These are phyloP conservation scores for Falco punctatus DNA, from an alignment of 2,113 vertebrate genomes.

Conservation along the genomic window DNA sequence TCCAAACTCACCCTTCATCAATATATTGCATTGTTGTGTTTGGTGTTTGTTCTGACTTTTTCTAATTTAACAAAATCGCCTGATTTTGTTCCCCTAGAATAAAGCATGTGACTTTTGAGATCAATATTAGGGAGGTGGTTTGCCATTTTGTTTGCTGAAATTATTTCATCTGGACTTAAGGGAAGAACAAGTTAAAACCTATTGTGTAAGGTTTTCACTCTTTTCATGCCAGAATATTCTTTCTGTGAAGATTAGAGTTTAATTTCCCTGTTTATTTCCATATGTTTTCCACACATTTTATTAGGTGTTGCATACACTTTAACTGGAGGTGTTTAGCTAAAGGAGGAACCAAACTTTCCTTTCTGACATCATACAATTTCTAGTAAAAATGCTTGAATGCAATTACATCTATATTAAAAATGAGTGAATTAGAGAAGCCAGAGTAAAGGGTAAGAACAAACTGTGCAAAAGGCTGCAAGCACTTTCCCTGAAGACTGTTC, in stretches of 20 bases:
- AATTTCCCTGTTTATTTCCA: background rate
- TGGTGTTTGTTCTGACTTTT: background rate
- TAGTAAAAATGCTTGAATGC: background rate
- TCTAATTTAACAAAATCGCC: background rate
- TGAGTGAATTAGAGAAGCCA: background rate
- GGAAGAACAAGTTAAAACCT: background rate
- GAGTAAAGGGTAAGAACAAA: accelerated
- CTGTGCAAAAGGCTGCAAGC: background rate
- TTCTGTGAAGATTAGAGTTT: background rate
- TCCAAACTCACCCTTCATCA: background rate
- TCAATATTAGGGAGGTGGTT: background rate
- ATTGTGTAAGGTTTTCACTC: background rate
- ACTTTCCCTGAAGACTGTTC: background rate
- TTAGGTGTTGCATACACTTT: background rate
- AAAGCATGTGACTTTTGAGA: background rate
- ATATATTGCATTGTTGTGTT: background rate
- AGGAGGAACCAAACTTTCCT: background rate
- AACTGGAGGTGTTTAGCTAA: background rate
- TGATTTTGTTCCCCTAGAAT: background rate
- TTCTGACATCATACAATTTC: background rate
- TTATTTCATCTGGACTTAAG: background rate
- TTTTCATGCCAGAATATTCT: background rate
- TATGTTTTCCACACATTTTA: background rate
- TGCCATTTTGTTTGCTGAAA: background rate
- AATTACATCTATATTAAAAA: background rate